Base-by-base conservation (phyloP, 1,140 invertebrate genomes). In the Cotesia vestalis region DNA sequence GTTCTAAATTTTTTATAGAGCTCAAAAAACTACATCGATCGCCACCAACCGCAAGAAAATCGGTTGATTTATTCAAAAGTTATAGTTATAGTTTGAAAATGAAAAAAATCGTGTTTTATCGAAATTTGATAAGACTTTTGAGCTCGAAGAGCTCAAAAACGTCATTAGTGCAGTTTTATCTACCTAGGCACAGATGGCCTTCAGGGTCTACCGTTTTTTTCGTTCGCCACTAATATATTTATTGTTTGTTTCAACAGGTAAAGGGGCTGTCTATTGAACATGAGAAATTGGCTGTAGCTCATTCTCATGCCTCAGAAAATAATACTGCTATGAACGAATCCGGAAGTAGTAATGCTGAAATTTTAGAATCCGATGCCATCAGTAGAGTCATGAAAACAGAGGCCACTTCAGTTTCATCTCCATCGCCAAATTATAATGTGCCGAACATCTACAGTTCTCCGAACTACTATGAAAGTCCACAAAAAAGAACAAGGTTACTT, bases 231-330 rank as follows among this genome's bases (percentile, higher is more conserved):
- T 59, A 59, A 27, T 20, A 59, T 20, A 59, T 27, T 46, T 46
- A 46, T 46, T 20, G 27, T 59, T 17, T 20, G 4, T 9, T 59
- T 20, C 5, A 34, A 59, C 57, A 93, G 92, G 92, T 94, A 57
- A 94, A 94, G 84, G 93, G 93, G 69, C 82, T 94, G 78, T 93
- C 92, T 80, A 92, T 93, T 77, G 92, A 93, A 82, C 92, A 93
- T 79, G 92, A 92, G 75, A 92, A 92, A 78, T 78, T 93, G 80
- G 91, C 91, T 36, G 90, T 91, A 57, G 90, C 91, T 63, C 91
- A 92, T 78, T 90, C 89, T 73, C 90, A 91, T 71, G 83, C 80
- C 14, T 81, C 81, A 9, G 84, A 85, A 69, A 86, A 83, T 75
- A 86, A 83, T 76, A 84, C 83, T 73, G 81, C 80, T 61, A 80